Evolutionary conservation across 2,888 invertebrate species (phyloP).

Genomic region (Druceiella hillmani): DNA sequence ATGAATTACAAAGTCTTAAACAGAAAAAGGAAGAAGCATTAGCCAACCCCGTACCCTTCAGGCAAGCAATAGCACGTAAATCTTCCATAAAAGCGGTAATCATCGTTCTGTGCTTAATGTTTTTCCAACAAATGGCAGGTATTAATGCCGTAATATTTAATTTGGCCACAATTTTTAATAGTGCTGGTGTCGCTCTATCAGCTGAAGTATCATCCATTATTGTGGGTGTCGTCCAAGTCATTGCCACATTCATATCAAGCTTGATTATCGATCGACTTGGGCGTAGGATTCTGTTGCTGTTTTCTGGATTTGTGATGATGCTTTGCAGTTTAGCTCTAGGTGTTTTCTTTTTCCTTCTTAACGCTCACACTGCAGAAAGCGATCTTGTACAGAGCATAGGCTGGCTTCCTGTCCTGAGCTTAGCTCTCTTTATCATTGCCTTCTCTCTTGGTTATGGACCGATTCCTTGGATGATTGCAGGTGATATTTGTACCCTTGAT

Average conservation of each 20-base stretch:
- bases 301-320: slow-evolving; percentile 66
- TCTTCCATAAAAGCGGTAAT: slow-evolving; percentile 61
- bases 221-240: slow-evolving; percentile 78
- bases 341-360: slow-evolving; percentile 57
- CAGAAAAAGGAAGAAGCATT: slow-evolving; percentile 47
- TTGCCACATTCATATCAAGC: slow-evolving; percentile 68
- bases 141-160: slow-evolving; percentile 83
- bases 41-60: slow-evolving; percentile 51
- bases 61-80: slow-evolving; percentile 52
- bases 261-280: slow-evolving; percentile 77
- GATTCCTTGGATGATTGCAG: slow-evolving; percentile 79
- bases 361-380: slow-evolving; percentile 30
- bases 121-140: slow-evolving; percentile 84
- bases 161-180: slow-evolving; percentile 65
- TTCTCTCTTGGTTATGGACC: slow-evolving; percentile 85
- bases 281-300: slow-evolving; percentile 66
- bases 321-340: slow-evolving; percentile 66
- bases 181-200: slow-evolving; percentile 55
- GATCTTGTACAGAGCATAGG: slow-evolving; percentile 50
- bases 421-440: slow-evolving; percentile 72
- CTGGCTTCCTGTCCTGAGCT: slow-evolving; percentile 69
- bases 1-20: slow-evolving; percentile 59
- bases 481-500: slow-evolving; percentile 75
- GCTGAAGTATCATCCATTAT: slow-evolving; percentile 65
- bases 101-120: slow-evolving; percentile 75